Evolutionary conservation across 2,113 vertebrate species (phyloP), one percentile per base, ranked within the genome.

Genomic region (Oncorhynchus mykiss): DNA sequence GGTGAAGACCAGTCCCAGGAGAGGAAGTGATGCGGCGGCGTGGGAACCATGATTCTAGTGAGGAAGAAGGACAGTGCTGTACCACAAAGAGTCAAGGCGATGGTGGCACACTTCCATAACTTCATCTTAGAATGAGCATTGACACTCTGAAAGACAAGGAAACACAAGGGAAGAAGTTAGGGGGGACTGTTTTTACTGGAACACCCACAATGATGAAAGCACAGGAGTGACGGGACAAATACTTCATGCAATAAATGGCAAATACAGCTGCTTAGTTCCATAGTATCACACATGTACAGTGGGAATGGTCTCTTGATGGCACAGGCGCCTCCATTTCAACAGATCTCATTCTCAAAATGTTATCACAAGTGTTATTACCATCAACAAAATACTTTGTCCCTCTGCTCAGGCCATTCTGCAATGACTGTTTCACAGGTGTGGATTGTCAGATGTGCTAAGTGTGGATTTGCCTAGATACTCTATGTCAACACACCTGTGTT

Each of bases 41-140:
- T 68, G 67, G 67, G 9, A 34, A 68, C 86, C 90, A 85, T 91
- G 90, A 94, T 94, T 94, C 85, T 95, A 95, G 93, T 79, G 88
- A 96, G 91, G 87, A 96, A 87, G 89, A 94, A 78, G 87, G 93
- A 95, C 81, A 95, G 91, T 81, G 94, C 81, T 89, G 93, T 93
- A 75, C 93, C 94, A 90, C 95, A 92, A 90, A 96, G 94, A 93
- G 96, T 90, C 86, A 95, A 95, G 92, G 93, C 93, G 82, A 95
- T 92, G 93, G 94, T 94, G 92, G 93, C 95, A 89, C 91, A 89
- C 95, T 96, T 96, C 96, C 96, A 96, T 97, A 96, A 94, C 95
- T 96, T 97, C 95, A 96, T 96, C 94, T 95, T 96, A 96, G 95
- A 94, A 92, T 86, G 83, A 91, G 94, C 95, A 96, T 96, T 95